Base-by-base conservation (phyloP, 2,797 vertebrate species). In the Gymnopithys bicolor region DNA sequence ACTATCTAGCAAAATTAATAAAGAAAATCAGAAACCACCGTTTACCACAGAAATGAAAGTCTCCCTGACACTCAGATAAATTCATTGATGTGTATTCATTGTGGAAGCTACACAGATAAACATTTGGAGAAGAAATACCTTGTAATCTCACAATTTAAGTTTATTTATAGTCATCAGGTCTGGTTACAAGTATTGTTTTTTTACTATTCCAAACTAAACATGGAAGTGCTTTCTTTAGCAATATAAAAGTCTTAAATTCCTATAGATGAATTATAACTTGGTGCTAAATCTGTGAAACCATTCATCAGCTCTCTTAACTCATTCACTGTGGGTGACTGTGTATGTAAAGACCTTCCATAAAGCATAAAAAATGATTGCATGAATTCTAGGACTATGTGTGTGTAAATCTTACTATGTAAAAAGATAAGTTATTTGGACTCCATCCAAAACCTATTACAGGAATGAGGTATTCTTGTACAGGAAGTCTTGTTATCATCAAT, bases 11-110 rank as follows among this genome's bases (percentile, higher is more conserved):
- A 87, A 77, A 87, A 16, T 7, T 77, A 70, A 45, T 7, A 56
- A 35, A 25, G 41, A 75, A 18, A 11, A 49, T 59, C 52, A 59
- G 21, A 43, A 37, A 58, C 9, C 7, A 7, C 2, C 12, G 27
- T 63, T 62, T 53, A 69, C 5, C 16, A 12, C 13, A 62, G 30
- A 84, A 81, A 67, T 70, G n/a, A 41, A 13, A 55, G 21, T 62
- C 32, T 70, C 19, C 4, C 4, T 63, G 5, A 39, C 7, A 55
- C 4, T 55, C 24, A n/a, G 5, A 3, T 81, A 45, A 75, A 67
- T 33, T 70, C 0, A 28, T 59, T 5, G 0, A 4, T 48, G 19
- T 11, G 2, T 33, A 5, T 53, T 13, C 13, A 28, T 21, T 66
- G 9, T n/a, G 19, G 4, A 84, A 67, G 37, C 48, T 41, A 74